A percentile compares a stretch with the other conserved stretches of the same genome.
phyloP scores from a whole-genome alignment of 2,888 invertebrate species.

The Xanthorhoe spadicearia region DNA sequence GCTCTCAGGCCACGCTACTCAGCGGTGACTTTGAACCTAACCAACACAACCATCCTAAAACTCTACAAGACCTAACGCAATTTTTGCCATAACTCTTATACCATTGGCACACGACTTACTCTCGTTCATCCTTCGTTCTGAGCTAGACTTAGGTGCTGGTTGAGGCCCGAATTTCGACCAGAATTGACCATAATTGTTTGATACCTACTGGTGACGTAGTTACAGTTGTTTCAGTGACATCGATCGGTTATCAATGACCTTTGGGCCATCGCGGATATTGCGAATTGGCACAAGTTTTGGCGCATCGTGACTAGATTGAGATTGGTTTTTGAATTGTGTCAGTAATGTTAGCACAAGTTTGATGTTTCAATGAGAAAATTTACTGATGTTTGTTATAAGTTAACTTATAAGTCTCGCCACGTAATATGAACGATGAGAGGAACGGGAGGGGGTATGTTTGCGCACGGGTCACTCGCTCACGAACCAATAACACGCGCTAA shows the following conservation, averaged over 20 bases:
- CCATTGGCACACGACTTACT: not conserved
- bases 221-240: constrained; percentile 20
- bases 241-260: constrained; percentile 44
- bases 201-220: constrained; percentile 55
- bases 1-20: constrained; percentile 20
- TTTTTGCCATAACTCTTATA: constrained; percentile 17
- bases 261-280: not conserved
- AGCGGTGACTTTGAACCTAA: constrained; percentile 76
- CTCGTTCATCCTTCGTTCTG: constrained; percentile 7
- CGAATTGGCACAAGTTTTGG: not conserved
- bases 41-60: constrained; percentile 24
- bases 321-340: not conserved
- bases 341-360: not conserved
- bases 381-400: not conserved
- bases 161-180: constrained; percentile 50
- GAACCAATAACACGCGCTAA: no score
- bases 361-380: not conserved
- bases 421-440: no score
- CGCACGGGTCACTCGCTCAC: no score
- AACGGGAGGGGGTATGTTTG: no score
- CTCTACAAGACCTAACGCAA: not conserved
- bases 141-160: constrained; percentile 31
- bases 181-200: constrained; percentile 77
- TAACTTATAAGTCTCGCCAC: no score
- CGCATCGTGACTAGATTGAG: not conserved